Base-by-base conservation (phyloP, 64 coral and sea anemone genomes). In the Porites australiensis region DNA sequence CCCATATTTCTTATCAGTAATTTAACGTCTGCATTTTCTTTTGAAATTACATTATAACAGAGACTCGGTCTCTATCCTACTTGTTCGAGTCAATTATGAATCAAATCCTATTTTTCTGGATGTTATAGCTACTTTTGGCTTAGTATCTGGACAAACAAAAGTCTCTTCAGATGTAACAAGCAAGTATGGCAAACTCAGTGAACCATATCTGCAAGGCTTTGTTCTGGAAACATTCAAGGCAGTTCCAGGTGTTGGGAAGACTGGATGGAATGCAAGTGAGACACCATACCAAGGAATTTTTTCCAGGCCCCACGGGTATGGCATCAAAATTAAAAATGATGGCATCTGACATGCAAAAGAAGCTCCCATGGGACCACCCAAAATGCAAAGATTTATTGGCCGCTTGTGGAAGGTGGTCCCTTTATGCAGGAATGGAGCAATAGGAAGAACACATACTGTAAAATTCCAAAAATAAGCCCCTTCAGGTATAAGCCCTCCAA, bases 191-290 rank as follows among this genome's bases (percentile, higher is more conserved):
- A 89, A 98, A 60, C 88, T 98, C 22, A 80, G 76, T 64, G 62
- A 59, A 51, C 90, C 94, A 44, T 98, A 98, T 86, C 77, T 66
- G 13, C 91, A 98, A 78, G 96, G 96, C 8, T 98, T 93, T 74
- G 51, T 98, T 49, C 75, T 98, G 20, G 90, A 93, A 37, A 95
- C 94, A 70, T 98, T 98, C 23, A 95, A 98, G 69, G 82, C 81
- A 75, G 88, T 96, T 23, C 96, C 96, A 50, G 96, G 96, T 18
- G 86, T 98, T 48, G 94, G 88, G 0, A 98, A 98, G 61, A 96
- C 93, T 13, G 96, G 96, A 2, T 98, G 96, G 96, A 98, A 90
- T 93, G 74, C 96, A 8, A 95, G 69, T 71, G 91, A 95, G 60
- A 93, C 74, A 4, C 96, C 96, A 13, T 98, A 82, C 48, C 96